phyloP scores from a whole-genome alignment of 64 coral and sea anemone species.

The Exaiptasia diaphana region DNA sequence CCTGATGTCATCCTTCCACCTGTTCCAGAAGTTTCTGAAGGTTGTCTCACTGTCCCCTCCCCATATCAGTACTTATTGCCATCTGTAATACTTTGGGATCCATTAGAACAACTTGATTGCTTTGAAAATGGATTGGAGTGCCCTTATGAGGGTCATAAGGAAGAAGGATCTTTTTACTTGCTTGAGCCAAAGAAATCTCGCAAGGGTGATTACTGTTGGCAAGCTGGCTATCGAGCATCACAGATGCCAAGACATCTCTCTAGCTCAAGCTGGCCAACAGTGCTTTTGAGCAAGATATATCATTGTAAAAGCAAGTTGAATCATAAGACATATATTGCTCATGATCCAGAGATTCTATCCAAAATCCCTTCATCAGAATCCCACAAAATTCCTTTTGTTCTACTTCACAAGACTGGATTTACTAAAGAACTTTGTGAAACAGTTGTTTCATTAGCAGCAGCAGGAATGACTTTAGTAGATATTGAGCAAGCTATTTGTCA shows the following conservation, averaged over 20 bases:
- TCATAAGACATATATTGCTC: constrained; percentile 21
- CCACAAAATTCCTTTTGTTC: constrained; percentile 41
- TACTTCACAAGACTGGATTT: constrained; percentile 61
- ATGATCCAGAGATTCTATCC: constrained; percentile 48
- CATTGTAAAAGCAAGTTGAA: constrained; percentile 7
- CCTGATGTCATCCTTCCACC: constrained; percentile 52
- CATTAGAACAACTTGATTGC: constrained; percentile 22
- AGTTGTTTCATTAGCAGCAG: constrained; percentile 20
- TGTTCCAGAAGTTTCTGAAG: constrained; percentile 31
- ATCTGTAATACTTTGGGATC: constrained; percentile 53
- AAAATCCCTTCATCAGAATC: constrained; percentile 42
- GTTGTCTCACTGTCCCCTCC: constrained; percentile 1
- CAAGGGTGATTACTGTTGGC: constrained; percentile 15
- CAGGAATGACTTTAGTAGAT: constrained; percentile 46
- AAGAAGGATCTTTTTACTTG: not conserved
- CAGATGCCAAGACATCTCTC: not conserved
- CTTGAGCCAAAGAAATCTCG: not conserved
- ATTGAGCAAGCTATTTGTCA: constrained; percentile 43
- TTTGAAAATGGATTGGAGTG: constrained; percentile 2
- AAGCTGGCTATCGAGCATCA: not conserved
- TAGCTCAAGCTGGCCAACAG: constrained; percentile 7
- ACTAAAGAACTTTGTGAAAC: constrained; percentile 43
- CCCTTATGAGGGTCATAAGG: not conserved
- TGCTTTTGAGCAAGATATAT: constrained; percentile 12
- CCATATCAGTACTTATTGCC: constrained; percentile 44